Conservation (phyloP, 1,140 invertebrate species). For the Megalopta genalis region DNA sequence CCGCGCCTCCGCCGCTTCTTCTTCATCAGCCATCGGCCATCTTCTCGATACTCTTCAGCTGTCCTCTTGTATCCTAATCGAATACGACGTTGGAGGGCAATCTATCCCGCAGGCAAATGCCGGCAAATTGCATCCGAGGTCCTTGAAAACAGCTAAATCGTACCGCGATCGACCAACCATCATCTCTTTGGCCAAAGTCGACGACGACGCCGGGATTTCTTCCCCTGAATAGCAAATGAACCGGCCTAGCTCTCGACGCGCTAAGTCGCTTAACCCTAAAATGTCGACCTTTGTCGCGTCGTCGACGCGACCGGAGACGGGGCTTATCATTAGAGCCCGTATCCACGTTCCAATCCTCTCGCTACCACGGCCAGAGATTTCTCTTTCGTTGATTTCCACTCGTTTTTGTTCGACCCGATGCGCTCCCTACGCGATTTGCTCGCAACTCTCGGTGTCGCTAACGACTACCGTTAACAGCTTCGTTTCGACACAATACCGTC, state of each 20-base stretch:
- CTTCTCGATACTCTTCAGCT: slow-evolving; percentile 50
- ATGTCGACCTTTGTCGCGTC: neutral
- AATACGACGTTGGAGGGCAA: slow-evolving; percentile 44
- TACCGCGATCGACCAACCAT: slow-evolving; percentile 19
- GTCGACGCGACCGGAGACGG: neutral
- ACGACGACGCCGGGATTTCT: neutral
- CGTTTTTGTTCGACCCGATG: too few relatives aligned
- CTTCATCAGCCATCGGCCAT: slow-evolving; percentile 25
- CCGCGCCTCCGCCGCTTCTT: neutral
- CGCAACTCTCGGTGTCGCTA: too few relatives aligned
- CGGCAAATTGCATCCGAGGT: neutral
- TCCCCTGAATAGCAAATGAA: slow-evolving; percentile 11
- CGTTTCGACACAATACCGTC: too few relatives aligned
- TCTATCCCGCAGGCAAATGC: slow-evolving; percentile 25
- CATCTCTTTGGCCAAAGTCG: neutral
- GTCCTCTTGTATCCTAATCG: slow-evolving; percentile 58
- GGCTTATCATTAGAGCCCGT: neutral
- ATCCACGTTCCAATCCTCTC: too few relatives aligned
- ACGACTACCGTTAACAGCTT: too few relatives aligned
- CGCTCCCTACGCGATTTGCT: too few relatives aligned
- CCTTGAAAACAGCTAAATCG: slow-evolving; percentile 38
- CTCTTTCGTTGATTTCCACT: neutral
- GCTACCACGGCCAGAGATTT: too few relatives aligned
- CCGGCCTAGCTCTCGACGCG: neutral
- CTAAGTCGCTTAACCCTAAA: neutral